A percentile compares a stretch with the other conserved stretches of the same genome.
phyloP scores from a whole-genome alignment of 2,888 invertebrate genomes.

The Tubulanus polymorphus region DNA sequence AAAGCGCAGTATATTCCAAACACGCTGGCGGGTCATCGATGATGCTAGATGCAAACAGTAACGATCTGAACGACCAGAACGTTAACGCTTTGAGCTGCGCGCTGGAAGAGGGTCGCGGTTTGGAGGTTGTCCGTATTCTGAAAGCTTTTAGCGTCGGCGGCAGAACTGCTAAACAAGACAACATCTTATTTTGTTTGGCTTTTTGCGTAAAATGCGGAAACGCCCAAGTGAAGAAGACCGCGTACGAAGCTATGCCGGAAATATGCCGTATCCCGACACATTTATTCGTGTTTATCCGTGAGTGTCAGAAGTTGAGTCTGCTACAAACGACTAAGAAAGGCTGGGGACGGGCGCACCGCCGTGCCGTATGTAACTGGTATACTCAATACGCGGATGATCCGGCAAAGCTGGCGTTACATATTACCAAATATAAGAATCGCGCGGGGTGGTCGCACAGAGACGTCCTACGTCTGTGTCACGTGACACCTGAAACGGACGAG shows the following conservation, averaged over 20 bases:
- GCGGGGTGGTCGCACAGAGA: slow-evolving; percentile 72
- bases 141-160: slow-evolving; percentile 42
- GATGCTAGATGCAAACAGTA: too few relatives aligned
- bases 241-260: slow-evolving; percentile 58
- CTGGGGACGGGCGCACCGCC: slow-evolving; percentile 65
- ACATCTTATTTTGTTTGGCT: slow-evolving; percentile 63
- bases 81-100: slow-evolving; percentile 37
- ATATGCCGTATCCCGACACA: slow-evolving; percentile 64
- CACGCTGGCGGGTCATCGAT: too few relatives aligned
- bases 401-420: slow-evolving; percentile 62
- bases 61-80: slow-evolving; percentile 44
- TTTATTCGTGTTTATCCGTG: slow-evolving; percentile 64
- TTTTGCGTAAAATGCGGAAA: slow-evolving; percentile 58
- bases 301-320: slow-evolving; percentile 56
- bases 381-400: slow-evolving; percentile 49
- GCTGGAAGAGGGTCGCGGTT: slow-evolving; percentile 42
- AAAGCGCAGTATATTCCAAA: slow-evolving; percentile 47
- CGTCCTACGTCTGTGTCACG: slow-evolving; percentile 56
- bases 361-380: slow-evolving; percentile 66
- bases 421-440: slow-evolving; percentile 63
- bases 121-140: slow-evolving; percentile 40
- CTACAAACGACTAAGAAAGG: slow-evolving; percentile 44
- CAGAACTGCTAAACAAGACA: slow-evolving; percentile 51
- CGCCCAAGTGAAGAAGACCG: slow-evolving; percentile 56
- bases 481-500: slow-evolving; percentile 23